phyloP scores from a whole-genome alignment of 2,888 invertebrate species.

The Erpobdella octoculata region DNA sequence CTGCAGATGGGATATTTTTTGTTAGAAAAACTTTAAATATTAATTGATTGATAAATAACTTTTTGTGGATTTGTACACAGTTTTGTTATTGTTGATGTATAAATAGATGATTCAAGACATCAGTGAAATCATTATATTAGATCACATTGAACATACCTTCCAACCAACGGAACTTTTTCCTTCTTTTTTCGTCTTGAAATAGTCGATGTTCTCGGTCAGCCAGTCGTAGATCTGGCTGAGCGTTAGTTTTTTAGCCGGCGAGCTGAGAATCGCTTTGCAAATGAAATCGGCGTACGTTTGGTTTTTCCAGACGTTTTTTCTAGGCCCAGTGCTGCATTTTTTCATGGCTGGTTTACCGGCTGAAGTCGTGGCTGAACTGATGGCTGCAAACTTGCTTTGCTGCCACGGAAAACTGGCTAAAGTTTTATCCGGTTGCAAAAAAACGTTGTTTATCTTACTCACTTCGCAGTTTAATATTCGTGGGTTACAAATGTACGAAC shows the following conservation, averaged over 20 bases:
- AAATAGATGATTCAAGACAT: neutral
- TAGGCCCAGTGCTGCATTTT: neutral
- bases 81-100: neutral
- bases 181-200: slow-evolving; percentile 23
- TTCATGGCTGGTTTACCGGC: neutral
- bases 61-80: neutral
- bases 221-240: slow-evolving; percentile 29
- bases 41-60: too few relatives aligned
- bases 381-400: neutral
- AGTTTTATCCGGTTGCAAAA: neutral
- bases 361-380: neutral
- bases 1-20: slow-evolving; percentile 5
- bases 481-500: neutral
- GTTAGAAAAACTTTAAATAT: too few relatives aligned
- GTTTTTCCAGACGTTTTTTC: slow-evolving; percentile 28
- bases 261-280: slow-evolving; percentile 26
- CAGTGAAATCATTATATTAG: neutral
- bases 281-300: slow-evolving; percentile 29
- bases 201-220: slow-evolving; percentile 23
- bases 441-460: too few relatives aligned
- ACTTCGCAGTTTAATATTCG: neutral
- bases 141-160: slow-evolving; percentile 24
- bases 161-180: slow-evolving; percentile 27
- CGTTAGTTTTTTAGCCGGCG: slow-evolving; percentile 15
- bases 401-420: too few relatives aligned